Evolutionary conservation across 2,113 vertebrate species (phyloP).

Genomic region (Mesoclemmys tuberculata): DNA sequence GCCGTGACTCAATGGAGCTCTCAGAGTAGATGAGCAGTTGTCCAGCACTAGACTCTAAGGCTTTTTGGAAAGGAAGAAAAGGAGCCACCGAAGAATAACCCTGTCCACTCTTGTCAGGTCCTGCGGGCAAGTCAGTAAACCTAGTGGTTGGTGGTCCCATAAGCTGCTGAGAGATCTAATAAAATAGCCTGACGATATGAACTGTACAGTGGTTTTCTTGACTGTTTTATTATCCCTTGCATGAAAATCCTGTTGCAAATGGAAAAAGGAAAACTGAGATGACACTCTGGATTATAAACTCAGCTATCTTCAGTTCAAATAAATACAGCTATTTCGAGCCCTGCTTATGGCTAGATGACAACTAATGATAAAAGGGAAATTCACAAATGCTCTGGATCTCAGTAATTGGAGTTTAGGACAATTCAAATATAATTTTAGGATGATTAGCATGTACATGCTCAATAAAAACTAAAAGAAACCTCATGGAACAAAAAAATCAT

Average conservation of each 20-base stretch:
- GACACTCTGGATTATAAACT: slow-evolving; percentile 34
- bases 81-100: neutral
- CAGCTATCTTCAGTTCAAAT: neutral
- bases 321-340: slow-evolving; percentile 43
- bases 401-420: slow-evolving; percentile 40
- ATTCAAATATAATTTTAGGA: slow-evolving; percentile 31
- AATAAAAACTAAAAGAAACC: slow-evolving; percentile 28
- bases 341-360: neutral
- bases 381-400: slow-evolving; percentile 22
- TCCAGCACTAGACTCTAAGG: neutral
- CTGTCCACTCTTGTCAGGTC: neutral
- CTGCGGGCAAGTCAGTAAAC: neutral
- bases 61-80: neutral
- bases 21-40: neutral
- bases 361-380: neutral
- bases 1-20: neutral
- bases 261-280: slow-evolving; percentile 39
- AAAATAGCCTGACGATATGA: slow-evolving; percentile 19
- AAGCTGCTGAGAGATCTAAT: neutral
- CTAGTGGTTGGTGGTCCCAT: slow-evolving; percentile 32
- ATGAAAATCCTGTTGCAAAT: slow-evolving; percentile 36
- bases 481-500: slow-evolving; percentile 9
- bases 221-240: neutral
- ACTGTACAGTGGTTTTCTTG: slow-evolving; percentile 3
- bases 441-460: neutral